phyloP scores from a whole-genome alignment of 2,113 vertebrate species.

The Garra rufa region DNA sequence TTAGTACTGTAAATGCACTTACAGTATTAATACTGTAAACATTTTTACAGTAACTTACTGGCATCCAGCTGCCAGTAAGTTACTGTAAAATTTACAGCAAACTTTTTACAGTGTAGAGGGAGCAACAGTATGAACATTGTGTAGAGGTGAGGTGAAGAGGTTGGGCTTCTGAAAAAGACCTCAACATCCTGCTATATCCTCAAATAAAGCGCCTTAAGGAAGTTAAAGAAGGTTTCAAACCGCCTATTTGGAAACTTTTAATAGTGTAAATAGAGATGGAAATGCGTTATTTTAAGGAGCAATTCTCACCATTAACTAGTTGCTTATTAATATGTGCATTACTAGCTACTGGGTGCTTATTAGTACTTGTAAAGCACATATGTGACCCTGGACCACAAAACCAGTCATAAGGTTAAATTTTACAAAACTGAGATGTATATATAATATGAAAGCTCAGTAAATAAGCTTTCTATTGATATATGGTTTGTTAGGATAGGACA shows the following conservation, averaged over 20 bases:
- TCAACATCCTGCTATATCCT: background rate
- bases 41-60: no score
- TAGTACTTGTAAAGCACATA: background rate
- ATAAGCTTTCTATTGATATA: no score
- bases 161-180: background rate
- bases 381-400: no score
- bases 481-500: no score
- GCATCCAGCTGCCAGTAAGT: no score
- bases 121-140: slow-evolving; percentile 26
- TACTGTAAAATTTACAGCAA: no score
- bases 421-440: no score
- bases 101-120: no score
- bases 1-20: no score
- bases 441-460: no score
- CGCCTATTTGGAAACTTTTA: background rate
- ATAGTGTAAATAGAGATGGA: background rate
- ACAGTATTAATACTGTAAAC: no score
- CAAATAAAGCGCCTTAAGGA: background rate
- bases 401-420: no score
- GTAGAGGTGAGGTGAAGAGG: slow-evolving; percentile 11
- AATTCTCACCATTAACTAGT: background rate
- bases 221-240: background rate
- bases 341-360: background rate
- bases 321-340: background rate
- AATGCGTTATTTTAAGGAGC: background rate